A percentile compares a stretch with the other conserved stretches of the same genome.
Evolutionary conservation across 2,113 vertebrate genomes (phyloP).

Genomic region (Aldabrachelys gigantea): DNA sequence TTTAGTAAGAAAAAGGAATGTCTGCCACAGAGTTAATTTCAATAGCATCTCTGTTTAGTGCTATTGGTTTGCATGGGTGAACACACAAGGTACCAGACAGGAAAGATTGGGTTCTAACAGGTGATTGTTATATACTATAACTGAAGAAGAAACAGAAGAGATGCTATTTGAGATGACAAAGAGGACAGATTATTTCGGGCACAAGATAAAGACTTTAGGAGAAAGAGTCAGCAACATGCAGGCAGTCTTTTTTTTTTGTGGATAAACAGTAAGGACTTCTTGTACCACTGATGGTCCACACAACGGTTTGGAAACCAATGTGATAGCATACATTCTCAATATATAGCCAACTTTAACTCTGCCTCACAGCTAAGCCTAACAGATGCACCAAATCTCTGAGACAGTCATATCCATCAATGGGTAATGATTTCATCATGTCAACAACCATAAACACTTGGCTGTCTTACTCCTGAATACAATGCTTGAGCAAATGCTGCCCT

Average conservation of each 20-base stretch:
- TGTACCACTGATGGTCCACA: neutral
- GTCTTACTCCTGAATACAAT: neutral
- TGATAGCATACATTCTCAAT: fast-evolving
- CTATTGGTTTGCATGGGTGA: neutral
- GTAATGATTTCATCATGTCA: neutral
- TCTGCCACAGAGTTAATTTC: neutral
- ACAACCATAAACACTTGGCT: neutral
- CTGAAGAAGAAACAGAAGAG: neutral
- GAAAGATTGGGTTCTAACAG: neutral
- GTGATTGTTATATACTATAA: neutral
- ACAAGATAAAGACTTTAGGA: neutral
- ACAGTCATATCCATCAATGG: neutral
- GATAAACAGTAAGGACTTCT: neutral
- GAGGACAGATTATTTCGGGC: neutral
- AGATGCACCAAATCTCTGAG: neutral
- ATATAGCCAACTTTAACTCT: neutral
- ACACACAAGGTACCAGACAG: neutral
- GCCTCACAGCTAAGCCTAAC: neutral
- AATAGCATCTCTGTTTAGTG: neutral
- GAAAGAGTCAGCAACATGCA: neutral
- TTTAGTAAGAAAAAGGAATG: neutral
- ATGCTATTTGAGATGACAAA: neutral
- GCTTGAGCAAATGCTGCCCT: neutral
- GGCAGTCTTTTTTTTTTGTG: neutral
- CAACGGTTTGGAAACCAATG: neutral